These are phyloP conservation scores for Carterocephalus palaemon DNA, from an alignment of 2,888 invertebrate species.

Conservation along the genomic window DNA sequence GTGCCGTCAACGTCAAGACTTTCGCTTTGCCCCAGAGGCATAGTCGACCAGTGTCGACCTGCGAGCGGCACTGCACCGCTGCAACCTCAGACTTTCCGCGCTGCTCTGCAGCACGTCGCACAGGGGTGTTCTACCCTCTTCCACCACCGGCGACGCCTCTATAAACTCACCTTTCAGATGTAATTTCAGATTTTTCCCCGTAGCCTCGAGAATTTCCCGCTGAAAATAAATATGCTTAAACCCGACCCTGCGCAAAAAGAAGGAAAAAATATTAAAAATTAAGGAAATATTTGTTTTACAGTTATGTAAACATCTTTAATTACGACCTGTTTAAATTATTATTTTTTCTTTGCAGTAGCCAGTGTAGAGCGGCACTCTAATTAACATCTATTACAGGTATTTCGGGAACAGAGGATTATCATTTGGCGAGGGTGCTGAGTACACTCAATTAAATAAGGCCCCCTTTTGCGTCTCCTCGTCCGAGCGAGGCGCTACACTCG, in stretches of 20 bases:
- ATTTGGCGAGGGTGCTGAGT: slow-evolving; percentile 74
- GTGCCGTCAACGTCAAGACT: slow-evolving; percentile 25
- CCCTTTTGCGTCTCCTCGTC: slow-evolving; percentile 20
- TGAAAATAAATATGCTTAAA: slow-evolving; percentile 75
- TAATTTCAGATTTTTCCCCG: slow-evolving; percentile 66
- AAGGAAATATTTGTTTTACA: slow-evolving; percentile 77
- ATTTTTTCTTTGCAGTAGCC: slow-evolving; percentile 68
- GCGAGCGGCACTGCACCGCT: too few species aligned
- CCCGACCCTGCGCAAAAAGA: slow-evolving; percentile 62
- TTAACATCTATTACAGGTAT: slow-evolving; percentile 78
- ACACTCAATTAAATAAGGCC: slow-evolving; percentile 73
- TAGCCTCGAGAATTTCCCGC: slow-evolving; percentile 55
- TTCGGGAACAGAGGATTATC: slow-evolving; percentile 72
- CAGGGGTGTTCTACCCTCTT: too few species aligned
- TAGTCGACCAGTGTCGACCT: too few species aligned
- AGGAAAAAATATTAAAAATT: slow-evolving; percentile 74
- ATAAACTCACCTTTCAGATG: slow-evolving; percentile 52
- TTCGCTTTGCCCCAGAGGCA: too few species aligned
- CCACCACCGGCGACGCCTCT: slow-evolving; percentile 19
- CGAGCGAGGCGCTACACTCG: neutral
- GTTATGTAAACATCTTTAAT: slow-evolving; percentile 78
- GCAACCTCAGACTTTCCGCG: too few species aligned
- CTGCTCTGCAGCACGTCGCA: too few species aligned
- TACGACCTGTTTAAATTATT: slow-evolving; percentile 77
- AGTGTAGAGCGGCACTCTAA: slow-evolving; percentile 66